phyloP scores from a whole-genome alignment of 2,113 vertebrate genomes.

The Datnioides undecimradiatus region DNA sequence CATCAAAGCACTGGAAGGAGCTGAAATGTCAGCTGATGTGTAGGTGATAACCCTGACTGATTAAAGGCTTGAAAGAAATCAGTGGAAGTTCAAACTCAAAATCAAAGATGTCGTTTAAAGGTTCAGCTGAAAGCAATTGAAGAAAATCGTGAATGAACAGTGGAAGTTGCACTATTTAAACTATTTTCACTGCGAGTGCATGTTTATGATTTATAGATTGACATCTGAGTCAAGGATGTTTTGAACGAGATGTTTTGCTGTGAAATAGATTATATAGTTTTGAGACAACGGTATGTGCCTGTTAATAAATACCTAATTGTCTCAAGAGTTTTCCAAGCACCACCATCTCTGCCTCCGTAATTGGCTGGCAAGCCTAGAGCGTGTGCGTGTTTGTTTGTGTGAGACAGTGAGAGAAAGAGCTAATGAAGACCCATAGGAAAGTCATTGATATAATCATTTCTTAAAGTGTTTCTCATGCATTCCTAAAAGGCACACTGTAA shows the following conservation, averaged over 20 bases:
- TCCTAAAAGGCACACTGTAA: conserved; percentile 42
- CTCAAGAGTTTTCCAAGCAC: conserved; percentile 42
- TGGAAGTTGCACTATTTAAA: not conserved
- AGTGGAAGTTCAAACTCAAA: not conserved
- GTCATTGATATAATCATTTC: conserved; percentile 63
- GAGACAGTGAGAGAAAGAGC: conserved; percentile 15
- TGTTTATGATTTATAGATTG: not conserved
- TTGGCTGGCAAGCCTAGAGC: conserved; percentile 48
- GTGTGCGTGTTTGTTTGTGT: conserved; percentile 4
- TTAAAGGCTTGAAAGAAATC: not conserved
- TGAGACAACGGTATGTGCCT: conserved; percentile 23
- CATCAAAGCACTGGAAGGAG: not conserved
- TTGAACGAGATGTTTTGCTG: not conserved
- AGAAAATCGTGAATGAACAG: not conserved
- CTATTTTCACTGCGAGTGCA: not conserved
- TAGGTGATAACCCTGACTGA: not conserved
- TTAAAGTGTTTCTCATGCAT: conserved; percentile 50
- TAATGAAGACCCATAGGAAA: conserved; percentile 59
- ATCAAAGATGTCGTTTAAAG: no score
- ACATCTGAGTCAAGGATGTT: not conserved
- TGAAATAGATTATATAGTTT: not conserved
- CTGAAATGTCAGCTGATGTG: not conserved
- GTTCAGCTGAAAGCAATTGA: not conserved
- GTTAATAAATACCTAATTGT: conserved; percentile 60
- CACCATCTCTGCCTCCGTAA: conserved; percentile 51